Conservation (phyloP, 2,113 vertebrate species). For the Vulpes vulpes region DNA sequence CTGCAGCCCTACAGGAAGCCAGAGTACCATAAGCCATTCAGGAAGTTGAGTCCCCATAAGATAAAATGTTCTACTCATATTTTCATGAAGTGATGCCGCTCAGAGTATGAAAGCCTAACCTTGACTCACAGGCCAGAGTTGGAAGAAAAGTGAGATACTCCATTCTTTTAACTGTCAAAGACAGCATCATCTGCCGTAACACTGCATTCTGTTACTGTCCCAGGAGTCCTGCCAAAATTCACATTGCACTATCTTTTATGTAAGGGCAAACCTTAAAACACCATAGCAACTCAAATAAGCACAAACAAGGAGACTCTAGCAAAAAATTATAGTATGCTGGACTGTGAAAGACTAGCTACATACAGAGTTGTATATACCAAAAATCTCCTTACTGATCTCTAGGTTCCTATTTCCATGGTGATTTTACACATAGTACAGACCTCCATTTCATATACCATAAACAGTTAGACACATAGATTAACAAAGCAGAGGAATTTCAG, state of each 20-base stretch:
- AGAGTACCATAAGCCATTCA: neutral
- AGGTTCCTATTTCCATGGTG: slow-evolving; percentile 73
- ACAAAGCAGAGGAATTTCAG: slow-evolving; percentile 60
- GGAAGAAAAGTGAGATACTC: neutral
- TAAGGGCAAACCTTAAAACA: neutral
- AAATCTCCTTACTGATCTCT: slow-evolving; percentile 47
- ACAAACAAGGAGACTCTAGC: neutral
- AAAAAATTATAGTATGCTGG: neutral
- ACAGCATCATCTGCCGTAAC: neutral
- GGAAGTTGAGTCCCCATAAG: neutral
- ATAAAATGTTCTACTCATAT: neutral
- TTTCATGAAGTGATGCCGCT: neutral
- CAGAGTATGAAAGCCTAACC: neutral
- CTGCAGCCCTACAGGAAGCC: neutral
- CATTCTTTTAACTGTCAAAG: neutral
- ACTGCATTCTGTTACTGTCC: neutral
- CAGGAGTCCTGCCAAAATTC: neutral
- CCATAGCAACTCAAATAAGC: neutral
- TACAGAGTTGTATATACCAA: neutral
- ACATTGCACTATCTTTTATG: neutral
- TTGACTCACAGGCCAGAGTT: neutral
- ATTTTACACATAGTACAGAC: slow-evolving; percentile 62
- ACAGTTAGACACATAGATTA: slow-evolving; percentile 51
- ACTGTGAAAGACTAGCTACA: slow-evolving; percentile 26
- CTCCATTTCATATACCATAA: slow-evolving; percentile 17